Evolutionary conservation across 2,888 invertebrate genomes (phyloP).

Genomic region (Griposia aprilina): DNA sequence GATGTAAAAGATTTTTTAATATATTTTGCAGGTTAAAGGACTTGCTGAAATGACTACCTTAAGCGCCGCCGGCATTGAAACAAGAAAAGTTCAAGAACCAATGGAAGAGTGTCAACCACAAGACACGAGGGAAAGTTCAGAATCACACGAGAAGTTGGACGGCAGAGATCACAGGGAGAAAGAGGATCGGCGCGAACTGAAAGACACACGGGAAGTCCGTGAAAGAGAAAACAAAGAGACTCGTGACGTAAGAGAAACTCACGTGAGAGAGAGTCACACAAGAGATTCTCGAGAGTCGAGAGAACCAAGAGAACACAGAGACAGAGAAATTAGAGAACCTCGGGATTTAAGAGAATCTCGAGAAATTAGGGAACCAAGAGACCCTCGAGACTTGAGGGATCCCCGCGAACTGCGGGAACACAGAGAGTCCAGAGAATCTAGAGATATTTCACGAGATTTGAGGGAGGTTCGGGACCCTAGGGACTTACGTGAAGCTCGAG

Average conservation of each 20-base stretch:
- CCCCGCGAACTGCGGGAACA: constrained; percentile 75
- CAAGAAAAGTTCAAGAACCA: constrained; percentile 87
- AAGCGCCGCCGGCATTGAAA: constrained; percentile 91
- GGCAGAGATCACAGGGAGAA: constrained; percentile 81
- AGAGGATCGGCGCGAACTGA: constrained; percentile 83
- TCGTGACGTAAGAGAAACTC: constrained; percentile 74
- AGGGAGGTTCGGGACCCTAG: constrained; percentile 77
- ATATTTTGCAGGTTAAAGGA: constrained; percentile 93
- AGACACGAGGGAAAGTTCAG: constrained; percentile 81
- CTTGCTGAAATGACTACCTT: constrained; percentile 97
- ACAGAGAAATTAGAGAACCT: constrained; percentile 82
- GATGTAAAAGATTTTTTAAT: not conserved
- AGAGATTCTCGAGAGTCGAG: constrained; percentile 83
- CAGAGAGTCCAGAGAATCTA: constrained; percentile 78
- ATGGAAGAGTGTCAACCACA: constrained; percentile 88
- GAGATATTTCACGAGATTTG: constrained; percentile 77
- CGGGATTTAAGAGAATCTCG: constrained; percentile 78
- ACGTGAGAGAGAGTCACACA: constrained; percentile 78
- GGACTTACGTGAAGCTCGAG: constrained; percentile 82
- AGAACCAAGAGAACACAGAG: constrained; percentile 77
- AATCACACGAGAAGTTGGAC: constrained; percentile 81
- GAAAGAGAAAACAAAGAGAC: constrained; percentile 83
- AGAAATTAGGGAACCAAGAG: constrained; percentile 82
- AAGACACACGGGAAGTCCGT: constrained; percentile 80
- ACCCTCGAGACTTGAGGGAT: constrained; percentile 81